phyloP scores from a whole-genome alignment of 2,888 invertebrate genomes.

The Troglohyphantes excavatus region DNA sequence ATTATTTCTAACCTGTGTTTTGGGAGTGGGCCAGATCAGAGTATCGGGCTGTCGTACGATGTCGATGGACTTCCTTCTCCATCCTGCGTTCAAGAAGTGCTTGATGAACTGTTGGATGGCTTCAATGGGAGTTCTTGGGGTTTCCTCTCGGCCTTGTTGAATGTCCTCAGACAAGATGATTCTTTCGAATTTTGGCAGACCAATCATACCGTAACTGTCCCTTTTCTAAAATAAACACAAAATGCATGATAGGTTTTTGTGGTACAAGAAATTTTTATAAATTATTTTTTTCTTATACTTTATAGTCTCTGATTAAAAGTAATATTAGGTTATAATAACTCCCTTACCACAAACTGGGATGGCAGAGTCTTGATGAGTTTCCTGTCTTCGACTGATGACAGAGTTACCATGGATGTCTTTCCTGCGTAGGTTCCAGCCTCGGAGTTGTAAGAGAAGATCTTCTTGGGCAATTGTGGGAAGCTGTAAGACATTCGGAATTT shows the following conservation, averaged over 20 bases:
- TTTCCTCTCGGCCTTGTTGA: background rate
- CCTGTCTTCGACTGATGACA: constrained; percentile 17
- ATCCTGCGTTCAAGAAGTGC: constrained; percentile 63
- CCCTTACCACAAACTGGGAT: constrained; percentile 53
- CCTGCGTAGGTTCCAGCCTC: constrained; percentile 72
- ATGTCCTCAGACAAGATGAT: constrained; percentile 51
- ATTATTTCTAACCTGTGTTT: constrained; percentile 25
- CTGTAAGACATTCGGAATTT: constrained; percentile 13
- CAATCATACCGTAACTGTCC: background rate
- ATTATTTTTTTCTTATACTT: too few species aligned
- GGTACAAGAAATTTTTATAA: too few species aligned
- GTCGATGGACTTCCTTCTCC: constrained; percentile 48
- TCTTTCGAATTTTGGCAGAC: constrained; percentile 26
- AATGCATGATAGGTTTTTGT: too few species aligned
- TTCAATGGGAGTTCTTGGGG: constrained; percentile 21
- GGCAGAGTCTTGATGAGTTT: constrained; percentile 51
- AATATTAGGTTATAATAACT: too few species aligned
- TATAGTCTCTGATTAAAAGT: too few species aligned
- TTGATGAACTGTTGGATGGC: background rate
- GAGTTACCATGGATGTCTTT: background rate
- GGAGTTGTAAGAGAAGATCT: constrained; percentile 26
- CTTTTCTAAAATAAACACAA: constrained; percentile 6
- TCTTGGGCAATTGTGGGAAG: constrained; percentile 41
- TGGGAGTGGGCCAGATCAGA: background rate
- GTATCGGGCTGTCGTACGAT: background rate